Base-by-base conservation (phyloP, 2,888 invertebrate genomes). In the Melangyna quadrimaculata region DNA sequence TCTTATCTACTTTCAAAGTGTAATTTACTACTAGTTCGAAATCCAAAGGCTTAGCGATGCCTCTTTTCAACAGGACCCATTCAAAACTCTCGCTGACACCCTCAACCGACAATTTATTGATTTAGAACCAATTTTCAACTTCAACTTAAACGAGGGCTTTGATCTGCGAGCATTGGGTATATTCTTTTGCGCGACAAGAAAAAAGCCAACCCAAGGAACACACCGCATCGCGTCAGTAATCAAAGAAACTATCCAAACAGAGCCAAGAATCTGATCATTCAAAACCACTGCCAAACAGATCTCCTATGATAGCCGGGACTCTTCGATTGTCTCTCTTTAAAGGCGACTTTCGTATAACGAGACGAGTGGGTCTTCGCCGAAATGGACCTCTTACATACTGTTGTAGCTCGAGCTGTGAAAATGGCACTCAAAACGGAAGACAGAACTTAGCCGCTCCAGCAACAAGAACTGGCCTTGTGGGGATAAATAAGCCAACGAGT, bases 301-400 rank as follows among this genome's bases (percentile, higher is more conserved):
- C 53, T 35, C 88, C 90, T 51, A 89, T 89, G 17, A 89, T 92
- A 43, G 93, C 94, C 5, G 95, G 87, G 96, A 97, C 90, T 97
- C 98, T 0, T 93, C 95, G 55, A 93, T 99, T 80, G 96, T 98
- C 10, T 95, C 98, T 99, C 14, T 99, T 99, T 93, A 99, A 99
- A 93, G 96, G 98, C 9, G 97, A 98, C 92, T 98, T 98, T 93
- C 96, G 99, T 3, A 98, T 99, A 87, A 98, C 98, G 98, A 57
- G 99, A 99, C 93, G 99, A 99, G 92, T 99, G 99, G 99, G 98
- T 99, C 19, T 98, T 99, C 93, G 96, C 96, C 6, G 99, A 99
- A 91, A 98, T 99, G 95, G 98, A 99, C 89, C 93, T 99, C 79
- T 92, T 99, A 72, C 96, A 97, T 89, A 95, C 96, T 12, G 99